Evolutionary conservation across 2,888 invertebrate genomes (phyloP).

Genomic region (Punctoribates punctum): DNA sequence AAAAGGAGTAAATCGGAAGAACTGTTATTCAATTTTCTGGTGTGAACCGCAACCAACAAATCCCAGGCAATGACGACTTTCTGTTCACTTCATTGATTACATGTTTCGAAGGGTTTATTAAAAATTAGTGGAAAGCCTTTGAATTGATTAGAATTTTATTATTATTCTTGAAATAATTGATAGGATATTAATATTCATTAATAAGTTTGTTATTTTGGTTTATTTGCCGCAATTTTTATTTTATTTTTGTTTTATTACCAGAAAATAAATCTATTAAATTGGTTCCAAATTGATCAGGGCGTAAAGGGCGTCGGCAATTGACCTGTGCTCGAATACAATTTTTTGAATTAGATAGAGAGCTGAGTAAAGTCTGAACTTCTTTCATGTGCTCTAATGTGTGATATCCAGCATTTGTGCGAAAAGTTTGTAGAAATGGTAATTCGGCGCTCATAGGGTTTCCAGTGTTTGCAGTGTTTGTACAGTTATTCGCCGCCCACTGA

Average conservation of each 20-base stretch:
- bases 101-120: neutral
- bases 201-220: no score
- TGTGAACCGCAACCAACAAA: no score
- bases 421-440: constrained; percentile 1
- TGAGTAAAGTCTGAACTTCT: neutral
- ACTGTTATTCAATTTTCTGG: no score
- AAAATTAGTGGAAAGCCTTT: neutral
- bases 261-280: no score
- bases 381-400: neutral
- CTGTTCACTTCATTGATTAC: neutral
- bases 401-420: neutral
- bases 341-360: neutral
- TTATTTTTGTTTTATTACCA: no score
- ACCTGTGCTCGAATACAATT: neutral
- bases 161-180: no score
- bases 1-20: no score
- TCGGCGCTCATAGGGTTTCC: no score
- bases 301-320: constrained; percentile 16
- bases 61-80: neutral
- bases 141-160: neutral
- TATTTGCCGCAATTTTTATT: no score
- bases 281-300: neutral
- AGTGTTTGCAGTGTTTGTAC: neutral
- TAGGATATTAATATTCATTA: no score
- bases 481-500: constrained; percentile 18